Evolutionary conservation across 2,888 invertebrate species (phyloP).

Genomic region (Diogma glabrata): DNA sequence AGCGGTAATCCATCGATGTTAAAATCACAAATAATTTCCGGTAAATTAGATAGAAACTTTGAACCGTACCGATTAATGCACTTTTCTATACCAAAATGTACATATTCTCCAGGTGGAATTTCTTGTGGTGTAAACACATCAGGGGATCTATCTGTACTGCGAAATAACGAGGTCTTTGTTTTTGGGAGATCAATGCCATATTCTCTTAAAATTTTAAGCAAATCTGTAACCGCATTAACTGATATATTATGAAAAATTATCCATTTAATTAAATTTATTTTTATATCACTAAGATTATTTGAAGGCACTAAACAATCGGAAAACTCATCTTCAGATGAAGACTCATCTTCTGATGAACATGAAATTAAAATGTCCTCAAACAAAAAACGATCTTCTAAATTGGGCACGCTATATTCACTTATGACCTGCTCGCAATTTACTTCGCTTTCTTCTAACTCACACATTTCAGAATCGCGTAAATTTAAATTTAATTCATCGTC

Average conservation of each 20-base stretch:
- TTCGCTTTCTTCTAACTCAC: background rate
- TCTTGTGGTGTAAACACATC: background rate
- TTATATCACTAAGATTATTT: background rate
- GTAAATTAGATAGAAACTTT: background rate
- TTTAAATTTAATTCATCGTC: background rate
- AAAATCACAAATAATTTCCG: slow-evolving; percentile 4
- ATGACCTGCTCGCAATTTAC: background rate
- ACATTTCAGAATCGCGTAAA: too few relatives aligned
- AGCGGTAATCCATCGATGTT: too few relatives aligned
- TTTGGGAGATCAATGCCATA: background rate
- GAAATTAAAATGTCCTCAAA: background rate
- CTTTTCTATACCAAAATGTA: background rate
- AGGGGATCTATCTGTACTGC: background rate
- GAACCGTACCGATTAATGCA: background rate
- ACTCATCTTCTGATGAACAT: background rate
- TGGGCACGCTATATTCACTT: too few relatives aligned
- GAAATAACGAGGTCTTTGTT: background rate
- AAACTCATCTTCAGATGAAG: background rate
- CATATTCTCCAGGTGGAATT: background rate
- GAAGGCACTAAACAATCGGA: background rate
- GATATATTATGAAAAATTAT: background rate
- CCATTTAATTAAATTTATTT: background rate
- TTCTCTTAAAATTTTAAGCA: background rate
- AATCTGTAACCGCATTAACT: background rate
- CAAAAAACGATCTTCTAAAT: background rate